Evolutionary conservation across 64 coral and sea anemone species (phyloP), one percentile per base, ranked within the genome.

Genomic region (Stichodactyla helianthus): DNA sequence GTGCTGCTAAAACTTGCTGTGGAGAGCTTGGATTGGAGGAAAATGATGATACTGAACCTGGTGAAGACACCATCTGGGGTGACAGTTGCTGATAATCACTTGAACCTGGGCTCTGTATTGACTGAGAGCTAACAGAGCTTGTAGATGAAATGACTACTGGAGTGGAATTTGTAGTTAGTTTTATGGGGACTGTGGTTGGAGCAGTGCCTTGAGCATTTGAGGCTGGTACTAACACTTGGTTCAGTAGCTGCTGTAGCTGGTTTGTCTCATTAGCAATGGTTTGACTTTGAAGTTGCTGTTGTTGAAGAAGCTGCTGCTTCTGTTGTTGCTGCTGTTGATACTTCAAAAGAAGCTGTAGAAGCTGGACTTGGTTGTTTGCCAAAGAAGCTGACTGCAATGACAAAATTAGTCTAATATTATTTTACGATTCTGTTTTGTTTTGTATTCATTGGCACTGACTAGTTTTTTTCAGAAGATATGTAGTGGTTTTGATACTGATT

Each of bases 11-110:
- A 35, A 85, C 53, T 57, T 93, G 94, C 12, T 89, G 87, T 59
- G 94, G 94, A 50, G 94, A 96, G 11, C 67, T 71, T 8, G 94
- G 94, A n/a, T 77, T 93, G 61, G 94, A 96, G 19, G 88, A 93
- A 5, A 79, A 10, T 53, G 84, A 83, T 58, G 90, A 92, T 54
- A 79, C 70, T 56, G 85, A 78, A 52, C 60, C 86, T 50, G 88
- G 79, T 17, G 94, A 93, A 35, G 67, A 70, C 1, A 87, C 88
- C 23, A 88, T 86, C 18, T 92, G 91, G 5, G 84, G 90, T 23
- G 85, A 79, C 16, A 80, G 50, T 28, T 95, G 94, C 50, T 79
- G 20, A 87, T 15, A 20, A 67, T 52, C 83, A 85, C 50, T 54
- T 83, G 57, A 20, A 19, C 68, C 10, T 20, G 82, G 51, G 13